Evolutionary conservation across 2,888 invertebrate genomes (phyloP).

Genomic region (Steinernema scapterisci): DNA sequence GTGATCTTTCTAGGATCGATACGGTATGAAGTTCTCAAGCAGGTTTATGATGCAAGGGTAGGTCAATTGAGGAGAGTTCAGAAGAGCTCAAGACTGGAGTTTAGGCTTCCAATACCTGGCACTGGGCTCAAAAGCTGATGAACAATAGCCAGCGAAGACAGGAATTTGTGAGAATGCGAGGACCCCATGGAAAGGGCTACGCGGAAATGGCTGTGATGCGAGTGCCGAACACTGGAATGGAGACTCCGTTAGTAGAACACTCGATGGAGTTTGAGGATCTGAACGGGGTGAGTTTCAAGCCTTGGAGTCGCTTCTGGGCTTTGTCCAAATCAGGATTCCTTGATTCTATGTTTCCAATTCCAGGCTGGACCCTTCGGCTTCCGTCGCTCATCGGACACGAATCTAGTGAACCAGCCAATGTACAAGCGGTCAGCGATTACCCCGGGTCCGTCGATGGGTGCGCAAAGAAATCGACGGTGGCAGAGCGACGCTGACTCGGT

Average conservation of each 20-base stretch:
- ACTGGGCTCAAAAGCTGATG: conserved; percentile 66
- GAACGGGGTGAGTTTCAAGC: conserved; percentile 35
- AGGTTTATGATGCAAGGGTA: conserved; percentile 93
- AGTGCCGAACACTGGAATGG: conserved; percentile 79
- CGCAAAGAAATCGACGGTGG: conserved; percentile 52
- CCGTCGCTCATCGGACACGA: conserved; percentile 66
- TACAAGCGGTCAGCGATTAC: conserved; percentile 46
- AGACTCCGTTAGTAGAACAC: conserved; percentile 87
- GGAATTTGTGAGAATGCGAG: conserved; percentile 97
- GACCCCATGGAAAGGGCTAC: conserved; percentile 86
- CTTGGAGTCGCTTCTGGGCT: too few relatives aligned
- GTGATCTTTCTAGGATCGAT: conserved; percentile 97
- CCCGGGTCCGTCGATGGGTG: conserved; percentile 40
- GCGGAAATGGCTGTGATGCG: conserved; percentile 86
- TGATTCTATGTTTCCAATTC: too few relatives aligned
- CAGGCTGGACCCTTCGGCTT: conserved; percentile 14
- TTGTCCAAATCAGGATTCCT: too few relatives aligned
- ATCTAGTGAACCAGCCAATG: conserved; percentile 51
- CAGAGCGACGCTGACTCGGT: conserved; percentile 66
- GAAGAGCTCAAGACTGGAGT: not conserved
- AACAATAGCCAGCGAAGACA: conserved; percentile 75
- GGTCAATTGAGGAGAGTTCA: conserved; percentile 67
- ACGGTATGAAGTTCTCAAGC: conserved; percentile 92
- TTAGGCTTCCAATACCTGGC: conserved; percentile 66
- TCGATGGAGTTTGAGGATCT: conserved; percentile 43